Evolutionary conservation across 2,113 vertebrate species (phyloP).

Genomic region (Nothocercus julius): DNA sequence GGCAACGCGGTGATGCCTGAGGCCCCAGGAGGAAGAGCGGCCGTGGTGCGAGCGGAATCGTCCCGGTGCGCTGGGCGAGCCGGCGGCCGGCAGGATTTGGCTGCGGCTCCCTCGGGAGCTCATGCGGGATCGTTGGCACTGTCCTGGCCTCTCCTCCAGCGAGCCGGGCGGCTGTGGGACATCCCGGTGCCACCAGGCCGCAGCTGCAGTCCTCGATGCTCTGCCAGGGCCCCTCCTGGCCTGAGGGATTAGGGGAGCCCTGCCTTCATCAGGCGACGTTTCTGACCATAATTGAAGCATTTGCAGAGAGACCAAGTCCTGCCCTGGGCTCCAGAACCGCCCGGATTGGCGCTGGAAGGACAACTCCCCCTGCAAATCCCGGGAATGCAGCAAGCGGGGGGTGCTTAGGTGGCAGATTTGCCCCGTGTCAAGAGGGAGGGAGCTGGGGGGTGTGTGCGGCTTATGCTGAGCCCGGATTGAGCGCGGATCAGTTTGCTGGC

Average conservation of each 20-base stretch:
- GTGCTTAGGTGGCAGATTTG: accelerated
- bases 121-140: neutral
- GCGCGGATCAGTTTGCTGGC: constrained; percentile 15
- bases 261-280: neutral
- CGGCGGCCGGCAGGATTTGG: too few species aligned
- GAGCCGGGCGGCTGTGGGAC: neutral
- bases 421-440: accelerated
- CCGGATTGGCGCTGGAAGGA: neutral
- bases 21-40: too few species aligned
- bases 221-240: neutral
- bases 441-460: neutral
- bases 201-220: neutral
- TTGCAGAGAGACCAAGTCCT: neutral
- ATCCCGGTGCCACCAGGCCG: neutral
- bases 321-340: too few species aligned
- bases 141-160: neutral
- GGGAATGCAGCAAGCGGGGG: neutral
- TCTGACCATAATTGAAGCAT: neutral
- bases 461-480: constrained; percentile 6
- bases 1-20: too few species aligned
- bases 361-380: neutral
- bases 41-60: too few species aligned
- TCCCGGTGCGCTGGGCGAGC: too few species aligned
- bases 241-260: too few species aligned
- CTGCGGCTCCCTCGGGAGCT: neutral